Base-by-base conservation (phyloP, 2,888 invertebrate species). In the Melipona bicolor region DNA sequence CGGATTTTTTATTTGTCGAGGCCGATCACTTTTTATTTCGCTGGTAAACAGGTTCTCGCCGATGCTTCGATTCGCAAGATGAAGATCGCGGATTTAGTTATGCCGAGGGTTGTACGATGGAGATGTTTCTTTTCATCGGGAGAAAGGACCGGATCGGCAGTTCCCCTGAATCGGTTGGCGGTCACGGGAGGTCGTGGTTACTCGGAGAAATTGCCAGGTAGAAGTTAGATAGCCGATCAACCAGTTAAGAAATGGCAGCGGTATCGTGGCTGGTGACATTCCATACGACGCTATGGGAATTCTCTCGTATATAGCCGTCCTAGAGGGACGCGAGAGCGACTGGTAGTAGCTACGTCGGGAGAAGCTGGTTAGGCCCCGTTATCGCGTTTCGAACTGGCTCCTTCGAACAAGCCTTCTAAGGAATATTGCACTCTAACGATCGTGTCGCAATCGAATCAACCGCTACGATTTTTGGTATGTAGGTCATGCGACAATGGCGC, bases 271-370 rank as follows among this genome's bases (percentile, higher is more conserved):
- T 81, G 84, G 88, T 88, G 89, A 90, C 91, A 91, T 91, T 91
- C 91, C 92, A 78, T 62, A 74, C 75, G 88, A 89, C 81, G 81
- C 73, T 79, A 88, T 81, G 77, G 89, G 88, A 90, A 86, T 81
- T 81, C 78, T 81, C 78, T 83, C 89, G 78, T 88, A 91, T 90
- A 91, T 90, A 91, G 91, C 77, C 80, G 84, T 87, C 86, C 84
- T 84, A 82, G 88, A 88, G 82, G 79, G 77, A 68, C 70, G 67
- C 75, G 69, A 43, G 69, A 67, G 17, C 17, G 61, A 27, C 61
- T 9, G 27, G 32, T 52, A 52, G 54, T 49, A 59, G 50, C 36
- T 21, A 11, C 5, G 36, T 13, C 64, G 49, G 84, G 84, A 85
- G 78, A 84, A 85, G 79, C 78, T 75, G 71, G 54, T 27, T 67